Base-by-base conservation (phyloP, 1,140 invertebrate species). In the Pseudomyrmex flavicornis region DNA sequence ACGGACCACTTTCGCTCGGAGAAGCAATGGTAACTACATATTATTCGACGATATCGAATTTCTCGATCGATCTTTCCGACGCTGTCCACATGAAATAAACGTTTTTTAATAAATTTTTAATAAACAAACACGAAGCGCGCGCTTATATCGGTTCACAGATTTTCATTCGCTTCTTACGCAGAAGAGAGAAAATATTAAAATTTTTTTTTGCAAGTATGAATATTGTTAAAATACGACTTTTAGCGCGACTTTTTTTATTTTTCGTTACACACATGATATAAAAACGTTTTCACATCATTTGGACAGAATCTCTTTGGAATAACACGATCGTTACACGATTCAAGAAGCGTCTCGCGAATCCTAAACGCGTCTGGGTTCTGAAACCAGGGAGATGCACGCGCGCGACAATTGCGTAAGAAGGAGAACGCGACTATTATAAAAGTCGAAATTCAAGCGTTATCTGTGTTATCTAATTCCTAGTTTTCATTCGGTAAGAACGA, bases 381-480 rank as follows among this genome's bases (percentile, higher is more conserved):
- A 59, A 70, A 70, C 15, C 50, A 46, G 12, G 10, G 22, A 68
- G 44, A 50, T 80, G 13, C 8, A 61, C 12, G 75, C 46, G 35
- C 35, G 35, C 5, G 35, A 3, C 35, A 35, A 59, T 59, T 48
- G 20, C n/a, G 10, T 15, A 17, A 8, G 44, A 17, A 8, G 44
- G 46, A 44, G 48, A 17, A 54, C 48, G 46, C 17, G 48, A 58
- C 35, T n/a, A n/a, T 26, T 13, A 9, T 66, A 46, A 12, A 58
- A 46, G 22, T 70, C 54, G 22, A 70, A 70, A 58, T 61, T 80
- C 66, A 50, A 44, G 52, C 74, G 17, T 80, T 59, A 59, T 80
- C 65, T 80, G 66, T 80, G 56, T 72, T 50, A 69, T 46, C 73
- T 76, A 54, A 76, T 56, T 79, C 15, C 54, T 70, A 61, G 22